These are phyloP conservation scores for Craterocephalus amniculus DNA, from an alignment of 2,797 vertebrate genomes.

Conservation along the genomic window DNA sequence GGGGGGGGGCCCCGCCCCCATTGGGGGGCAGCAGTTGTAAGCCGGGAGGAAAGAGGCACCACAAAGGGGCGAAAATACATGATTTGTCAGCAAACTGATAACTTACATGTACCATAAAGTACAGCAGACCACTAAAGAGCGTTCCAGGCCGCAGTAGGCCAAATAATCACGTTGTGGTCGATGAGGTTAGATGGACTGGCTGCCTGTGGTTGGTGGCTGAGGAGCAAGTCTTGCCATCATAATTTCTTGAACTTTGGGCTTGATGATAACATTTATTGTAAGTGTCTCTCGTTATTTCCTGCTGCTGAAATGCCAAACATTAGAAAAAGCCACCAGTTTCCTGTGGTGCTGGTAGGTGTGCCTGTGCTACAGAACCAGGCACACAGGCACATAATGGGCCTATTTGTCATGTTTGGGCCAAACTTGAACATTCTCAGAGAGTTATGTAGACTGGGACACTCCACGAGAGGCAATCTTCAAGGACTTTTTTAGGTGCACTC, in stretches of 20 bases:
- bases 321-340: neutral
- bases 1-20: too few species aligned
- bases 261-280: constrained; percentile 35
- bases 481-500: neutral
- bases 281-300: constrained; percentile 14
- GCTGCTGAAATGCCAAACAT: neutral
- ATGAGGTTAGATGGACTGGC: constrained; percentile 34
- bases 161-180: constrained; percentile 47
- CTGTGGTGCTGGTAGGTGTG: neutral
- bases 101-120: constrained; percentile 51
- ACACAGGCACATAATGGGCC: neutral
- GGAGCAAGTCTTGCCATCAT: constrained; percentile 32
- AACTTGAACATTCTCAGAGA: neutral
- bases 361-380: neutral
- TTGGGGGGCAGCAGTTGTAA: constrained; percentile 42
- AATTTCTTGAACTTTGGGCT: constrained; percentile 40
- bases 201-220: constrained; percentile 38
- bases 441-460: neutral
- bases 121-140: constrained; percentile 48
- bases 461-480: neutral
- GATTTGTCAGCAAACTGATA: constrained; percentile 72
- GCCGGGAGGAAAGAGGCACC: constrained; percentile 41
- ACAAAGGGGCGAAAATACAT: constrained; percentile 51
- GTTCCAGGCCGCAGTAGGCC: constrained; percentile 23
- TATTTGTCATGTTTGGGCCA: too few species aligned